Evolutionary conservation across 1,140 invertebrate species (phyloP).

Genomic region (Steinernema khuongi): DNA sequence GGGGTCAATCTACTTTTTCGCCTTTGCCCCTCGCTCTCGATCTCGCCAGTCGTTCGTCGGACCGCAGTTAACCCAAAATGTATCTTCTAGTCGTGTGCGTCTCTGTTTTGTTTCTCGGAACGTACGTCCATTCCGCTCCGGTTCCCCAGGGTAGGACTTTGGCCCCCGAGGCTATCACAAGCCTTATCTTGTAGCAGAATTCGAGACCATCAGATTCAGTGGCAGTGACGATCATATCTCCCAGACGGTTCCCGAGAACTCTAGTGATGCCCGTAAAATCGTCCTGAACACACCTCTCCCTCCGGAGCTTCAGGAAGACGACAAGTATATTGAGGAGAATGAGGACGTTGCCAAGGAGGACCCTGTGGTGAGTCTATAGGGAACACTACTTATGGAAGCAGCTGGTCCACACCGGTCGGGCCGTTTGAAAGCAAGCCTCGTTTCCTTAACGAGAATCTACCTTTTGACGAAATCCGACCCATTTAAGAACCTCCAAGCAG

Average conservation of each 20-base stretch:
- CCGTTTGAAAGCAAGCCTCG: no score
- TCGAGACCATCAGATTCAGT: neutral
- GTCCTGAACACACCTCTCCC: neutral
- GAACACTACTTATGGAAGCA: no score
- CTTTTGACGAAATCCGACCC: neutral
- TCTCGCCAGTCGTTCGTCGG: neutral
- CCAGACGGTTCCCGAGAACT: neutral
- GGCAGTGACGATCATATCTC: neutral
- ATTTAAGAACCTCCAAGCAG: no score
- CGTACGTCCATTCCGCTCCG: neutral
- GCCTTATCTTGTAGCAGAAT: neutral
- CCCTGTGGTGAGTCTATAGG: neutral
- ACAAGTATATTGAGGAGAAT: neutral
- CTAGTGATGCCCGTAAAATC: neutral
- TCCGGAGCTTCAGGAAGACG: neutral
- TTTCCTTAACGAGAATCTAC: no score
- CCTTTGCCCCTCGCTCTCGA: no score
- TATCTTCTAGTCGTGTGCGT: neutral
- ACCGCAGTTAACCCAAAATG: neutral
- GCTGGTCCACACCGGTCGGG: no score
- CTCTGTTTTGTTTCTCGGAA: neutral
- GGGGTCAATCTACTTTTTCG: constrained; percentile 6
- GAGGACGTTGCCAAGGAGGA: neutral
- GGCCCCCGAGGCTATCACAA: neutral
- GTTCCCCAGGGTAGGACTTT: neutral